Evolutionary conservation across 2,113 vertebrate genomes (phyloP).

Genomic region (Terrapene triunguis): DNA sequence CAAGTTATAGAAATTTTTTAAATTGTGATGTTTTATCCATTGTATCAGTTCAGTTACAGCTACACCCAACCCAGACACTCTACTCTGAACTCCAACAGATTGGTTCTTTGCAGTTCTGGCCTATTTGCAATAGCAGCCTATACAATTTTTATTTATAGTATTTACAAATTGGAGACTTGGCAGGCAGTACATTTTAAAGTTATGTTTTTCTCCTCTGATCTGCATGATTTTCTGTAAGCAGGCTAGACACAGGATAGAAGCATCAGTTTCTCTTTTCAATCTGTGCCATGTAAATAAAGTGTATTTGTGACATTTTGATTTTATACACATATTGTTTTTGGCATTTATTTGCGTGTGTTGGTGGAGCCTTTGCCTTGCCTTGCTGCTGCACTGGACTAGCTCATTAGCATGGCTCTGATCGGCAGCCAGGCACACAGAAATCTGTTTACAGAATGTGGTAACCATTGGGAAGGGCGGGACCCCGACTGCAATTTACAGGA

Average conservation of each 20-base stretch:
- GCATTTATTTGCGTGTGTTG: background rate
- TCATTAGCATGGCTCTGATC: background rate
- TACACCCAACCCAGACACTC: background rate
- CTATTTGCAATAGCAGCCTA: rapidly evolving
- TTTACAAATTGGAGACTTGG: background rate
- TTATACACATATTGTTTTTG: slow-evolving; percentile 25
- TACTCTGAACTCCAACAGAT: background rate
- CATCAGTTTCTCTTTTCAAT: slow-evolving; percentile 30
- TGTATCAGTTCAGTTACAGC: background rate
- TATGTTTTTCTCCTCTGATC: background rate
- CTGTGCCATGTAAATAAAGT: slow-evolving; percentile 13
- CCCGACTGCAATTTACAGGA: background rate
- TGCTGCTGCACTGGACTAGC: background rate
- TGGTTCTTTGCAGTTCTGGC: background rate
- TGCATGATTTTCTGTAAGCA: background rate
- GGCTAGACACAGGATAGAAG: slow-evolving; percentile 20
- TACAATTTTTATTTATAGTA: rapidly evolving
- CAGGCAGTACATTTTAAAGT: rapidly evolving
- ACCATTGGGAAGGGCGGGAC: background rate
- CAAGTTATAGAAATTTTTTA: background rate
- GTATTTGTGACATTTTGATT: slow-evolving; percentile 12
- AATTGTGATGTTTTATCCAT: background rate
- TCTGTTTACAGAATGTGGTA: slow-evolving; percentile 10
- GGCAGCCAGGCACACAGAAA: background rate
- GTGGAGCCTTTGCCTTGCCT: background rate